Conservation (phyloP, 2,797 vertebrate species). For the Microhierax caerulescens region DNA sequence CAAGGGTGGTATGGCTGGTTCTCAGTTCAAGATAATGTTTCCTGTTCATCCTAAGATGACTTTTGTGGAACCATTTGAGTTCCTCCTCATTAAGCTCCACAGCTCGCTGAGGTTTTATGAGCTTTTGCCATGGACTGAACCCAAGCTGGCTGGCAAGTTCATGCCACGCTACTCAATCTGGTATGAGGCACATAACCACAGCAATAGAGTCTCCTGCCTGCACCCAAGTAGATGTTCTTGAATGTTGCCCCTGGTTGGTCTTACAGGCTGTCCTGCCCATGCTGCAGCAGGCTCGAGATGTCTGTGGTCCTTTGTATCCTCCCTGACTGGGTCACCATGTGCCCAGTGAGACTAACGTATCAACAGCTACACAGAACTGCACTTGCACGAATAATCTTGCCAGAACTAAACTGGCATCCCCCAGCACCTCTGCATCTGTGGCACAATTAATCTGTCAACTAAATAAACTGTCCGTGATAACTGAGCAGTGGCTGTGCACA, state of each 20-base stretch:
- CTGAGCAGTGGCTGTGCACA: neutral
- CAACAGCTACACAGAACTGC: neutral
- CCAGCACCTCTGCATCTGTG: neutral
- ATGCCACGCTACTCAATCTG: accelerated
- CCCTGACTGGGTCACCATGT: neutral
- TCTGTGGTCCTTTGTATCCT: neutral
- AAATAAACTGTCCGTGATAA: neutral
- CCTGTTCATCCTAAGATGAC: neutral
- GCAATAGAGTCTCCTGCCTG: neutral
- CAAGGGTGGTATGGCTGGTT: neutral
- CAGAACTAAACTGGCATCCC: neutral
- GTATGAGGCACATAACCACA: neutral
- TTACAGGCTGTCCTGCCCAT: neutral
- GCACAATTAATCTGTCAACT: neutral
- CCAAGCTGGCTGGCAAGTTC: neutral
- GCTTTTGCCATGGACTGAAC: neutral
- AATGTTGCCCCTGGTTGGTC: neutral
- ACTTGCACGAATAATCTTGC: neutral
- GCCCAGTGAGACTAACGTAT: neutral
- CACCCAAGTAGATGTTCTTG: neutral
- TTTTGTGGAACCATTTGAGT: neutral
- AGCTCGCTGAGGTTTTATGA: neutral
- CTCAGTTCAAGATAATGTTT: neutral
- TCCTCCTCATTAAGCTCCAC: neutral
- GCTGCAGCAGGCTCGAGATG: neutral